These are phyloP conservation scores for Poecilia velifera DNA, from an alignment of 2,797 vertebrate genomes.

Conservation along the genomic window DNA sequence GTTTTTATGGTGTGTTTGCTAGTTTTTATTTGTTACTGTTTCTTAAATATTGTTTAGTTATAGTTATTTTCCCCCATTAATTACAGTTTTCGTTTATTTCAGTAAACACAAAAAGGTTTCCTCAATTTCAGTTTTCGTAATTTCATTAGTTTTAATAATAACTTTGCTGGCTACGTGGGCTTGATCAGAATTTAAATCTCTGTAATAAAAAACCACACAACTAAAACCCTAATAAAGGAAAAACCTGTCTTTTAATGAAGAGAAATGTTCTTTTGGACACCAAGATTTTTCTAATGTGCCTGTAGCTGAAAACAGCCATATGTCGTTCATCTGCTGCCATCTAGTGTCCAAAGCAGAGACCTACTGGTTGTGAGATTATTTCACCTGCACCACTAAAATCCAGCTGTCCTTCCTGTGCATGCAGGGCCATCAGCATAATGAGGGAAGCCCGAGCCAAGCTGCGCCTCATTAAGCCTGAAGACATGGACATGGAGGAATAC, in stretches of 20 bases:
- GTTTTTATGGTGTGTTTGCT: no score
- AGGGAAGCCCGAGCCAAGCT: slow-evolving; percentile 92
- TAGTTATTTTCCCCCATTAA: no score
- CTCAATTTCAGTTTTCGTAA: no score
- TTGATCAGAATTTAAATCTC: not conserved
- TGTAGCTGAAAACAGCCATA: not conserved
- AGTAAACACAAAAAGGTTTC: no score
- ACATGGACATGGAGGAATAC: slow-evolving; percentile 97
- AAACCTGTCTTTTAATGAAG: not conserved
- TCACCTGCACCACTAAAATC: not conserved
- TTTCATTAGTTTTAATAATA: no score
- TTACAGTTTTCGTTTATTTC: no score
- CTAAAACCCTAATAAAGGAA: not conserved
- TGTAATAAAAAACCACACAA: not conserved
- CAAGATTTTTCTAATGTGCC: not conserved
- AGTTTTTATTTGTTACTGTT: no score
- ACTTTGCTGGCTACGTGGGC: not conserved
- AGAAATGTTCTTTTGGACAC: not conserved
- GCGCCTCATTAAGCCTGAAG: slow-evolving; percentile 92
- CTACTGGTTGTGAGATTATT: not conserved
- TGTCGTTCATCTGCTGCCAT: slow-evolving; percentile 17
- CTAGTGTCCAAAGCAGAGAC: slow-evolving; percentile 48
- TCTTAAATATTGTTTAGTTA: no score
- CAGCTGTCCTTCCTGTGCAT: not conserved
- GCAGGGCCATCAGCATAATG: slow-evolving; percentile 95